phyloP scores from a whole-genome alignment of 2,888 invertebrate species.

The Tethea ocularis region DNA sequence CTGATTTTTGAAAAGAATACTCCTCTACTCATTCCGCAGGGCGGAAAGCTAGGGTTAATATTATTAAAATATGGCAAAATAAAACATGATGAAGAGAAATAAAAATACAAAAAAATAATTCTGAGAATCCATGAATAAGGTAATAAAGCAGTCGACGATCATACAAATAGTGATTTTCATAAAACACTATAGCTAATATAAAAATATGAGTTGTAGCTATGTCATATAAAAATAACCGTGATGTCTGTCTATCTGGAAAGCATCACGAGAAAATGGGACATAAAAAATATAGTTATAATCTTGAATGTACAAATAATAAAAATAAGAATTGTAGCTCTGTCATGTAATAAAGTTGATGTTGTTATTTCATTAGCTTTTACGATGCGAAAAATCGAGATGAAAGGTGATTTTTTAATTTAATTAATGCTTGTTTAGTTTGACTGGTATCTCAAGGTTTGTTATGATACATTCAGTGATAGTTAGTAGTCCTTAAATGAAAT shows the following conservation, averaged over 20 bases:
- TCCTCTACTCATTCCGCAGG: too few species aligned
- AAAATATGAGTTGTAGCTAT: slow-evolving; percentile 12
- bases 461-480: not conserved
- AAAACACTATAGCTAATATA: slow-evolving; percentile 10
- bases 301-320: not conserved
- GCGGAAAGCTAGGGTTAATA: too few species aligned
- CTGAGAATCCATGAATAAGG: not conserved
- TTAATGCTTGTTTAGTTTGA: not conserved
- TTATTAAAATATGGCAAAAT: not conserved
- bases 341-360: not conserved
- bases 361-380: not conserved
- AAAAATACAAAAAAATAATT: not conserved
- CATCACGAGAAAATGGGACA: slow-evolving; percentile 7
- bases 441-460: not conserved
- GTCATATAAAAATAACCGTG: slow-evolving; percentile 12
- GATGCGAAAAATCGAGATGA: not conserved
- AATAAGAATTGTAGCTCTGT: not conserved
- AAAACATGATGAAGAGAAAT: not conserved
- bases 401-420: not conserved
- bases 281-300: slow-evolving; percentile 9
- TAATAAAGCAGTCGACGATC: not conserved
- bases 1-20: too few species aligned
- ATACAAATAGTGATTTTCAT: slow-evolving; percentile 1
- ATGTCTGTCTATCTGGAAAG: slow-evolving; percentile 8
- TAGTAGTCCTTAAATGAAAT: not conserved